Evolutionary conservation across 2,797 vertebrate genomes (phyloP), one percentile per base, ranked within the genome.

Genomic region (Streptopelia turtur): DNA sequence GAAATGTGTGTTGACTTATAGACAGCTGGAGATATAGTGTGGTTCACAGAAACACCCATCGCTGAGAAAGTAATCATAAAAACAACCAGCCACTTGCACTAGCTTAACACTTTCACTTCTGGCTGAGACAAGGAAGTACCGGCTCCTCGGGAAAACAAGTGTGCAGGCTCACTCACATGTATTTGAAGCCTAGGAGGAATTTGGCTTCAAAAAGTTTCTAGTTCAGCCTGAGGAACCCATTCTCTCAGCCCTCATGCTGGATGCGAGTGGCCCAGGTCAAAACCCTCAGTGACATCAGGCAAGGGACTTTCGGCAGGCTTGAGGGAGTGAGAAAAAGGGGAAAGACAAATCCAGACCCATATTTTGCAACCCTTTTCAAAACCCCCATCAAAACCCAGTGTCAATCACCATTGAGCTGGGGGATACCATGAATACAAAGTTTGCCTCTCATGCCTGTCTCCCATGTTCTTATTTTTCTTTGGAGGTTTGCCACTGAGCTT

Each of bases 291-390:
- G 28, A 70, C 60, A 79, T 33, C 70, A 76, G n/a, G 35, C 57
- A 56, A 74, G 60, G 23, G 59, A 78, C 70, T 93, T 94, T 21
- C 28, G 27, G 25, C 53, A 57, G 4, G 1, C 52, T 66, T 43
- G 24, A 50, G 27, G 47, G 24, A 80, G 31, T 41, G 52, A 39
- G 45, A 83, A 92, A 89, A 93, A 90, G 13, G 12, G 31, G 45
- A 76, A 83, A 80, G 39, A 70, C 37, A 76, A 86, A 80, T 75
- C 68, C 50, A 64, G 77, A 39, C 24, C 3, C n/a, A 72, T 41
- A 57, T 90, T 95, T 94, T 90, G 75, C 91, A 95, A 57, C n/a
- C 10, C 13, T 89, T 93, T 90, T 57, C 65, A 92, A 86, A 94
- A 90, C 33, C 21, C 47, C n/a, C 43, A 35, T 65, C 22, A 74